phyloP scores from a whole-genome alignment of 2,113 vertebrate species.

The western clawed frog (Xenopus tropicalis) region UCB_Xtro_10.0 CM004448.2:41530001-41530500 shows the following conservation, averaged over 20 bases:
- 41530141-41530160: conserved; percentile 31
- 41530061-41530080: conserved; percentile 44
- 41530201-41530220: conserved; percentile 27
- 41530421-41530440: no score
- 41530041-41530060: conserved; percentile 29
- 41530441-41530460: no score
- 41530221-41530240: not conserved
- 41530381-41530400: no score
- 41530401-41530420: no score
- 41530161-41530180: conserved; percentile 18
- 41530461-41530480: no score
- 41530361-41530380: no score
- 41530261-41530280: conserved; percentile 9
- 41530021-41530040: conserved; percentile 37
- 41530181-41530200: not conserved
- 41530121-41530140: conserved; percentile 28
- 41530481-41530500: no score
- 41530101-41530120: conserved; percentile 33
- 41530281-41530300: not conserved
- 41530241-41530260: conserved; percentile 6
- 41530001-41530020: conserved; percentile 2
- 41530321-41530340: conserved; percentile 7
- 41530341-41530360: no score
- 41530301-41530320: not conserved
- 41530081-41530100: conserved; percentile 25